phyloP scores from a whole-genome alignment of 2,113 vertebrate genomes.

The Pterocles orientalis region DNA sequence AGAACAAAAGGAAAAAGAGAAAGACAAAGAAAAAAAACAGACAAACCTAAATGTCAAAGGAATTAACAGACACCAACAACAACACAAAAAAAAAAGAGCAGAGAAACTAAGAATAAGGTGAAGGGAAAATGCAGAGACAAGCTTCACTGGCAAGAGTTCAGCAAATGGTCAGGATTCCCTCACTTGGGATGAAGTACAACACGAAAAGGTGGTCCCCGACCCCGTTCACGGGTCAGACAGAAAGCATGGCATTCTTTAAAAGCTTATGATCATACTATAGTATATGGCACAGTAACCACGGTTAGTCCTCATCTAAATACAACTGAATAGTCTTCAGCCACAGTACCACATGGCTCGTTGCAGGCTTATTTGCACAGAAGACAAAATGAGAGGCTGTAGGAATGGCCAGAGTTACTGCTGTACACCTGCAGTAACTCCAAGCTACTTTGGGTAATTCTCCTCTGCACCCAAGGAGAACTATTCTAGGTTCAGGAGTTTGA shows the following conservation, averaged over 20 bases:
- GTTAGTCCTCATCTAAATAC: no score
- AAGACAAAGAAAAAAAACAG: not conserved
- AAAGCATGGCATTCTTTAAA: not conserved
- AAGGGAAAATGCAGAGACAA: not conserved
- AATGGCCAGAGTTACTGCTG: not conserved
- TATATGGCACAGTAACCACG: not conserved
- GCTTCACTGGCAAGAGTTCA: not conserved
- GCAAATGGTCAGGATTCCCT: not conserved
- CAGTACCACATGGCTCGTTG: rapidly evolving
- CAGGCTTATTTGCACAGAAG: not conserved
- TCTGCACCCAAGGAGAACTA: not conserved
- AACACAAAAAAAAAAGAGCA: not conserved
- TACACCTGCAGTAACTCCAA: not conserved
- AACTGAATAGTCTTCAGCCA: not conserved
- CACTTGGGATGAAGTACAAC: not conserved
- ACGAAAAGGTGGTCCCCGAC: not conserved
- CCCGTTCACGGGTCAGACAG: not conserved
- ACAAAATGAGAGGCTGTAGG: not conserved
- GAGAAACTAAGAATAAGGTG: not conserved
- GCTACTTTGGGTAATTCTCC: not conserved
- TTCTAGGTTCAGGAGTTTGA: not conserved
- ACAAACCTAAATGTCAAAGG: not conserved
- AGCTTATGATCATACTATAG: not conserved
- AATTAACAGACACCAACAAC: not conserved
- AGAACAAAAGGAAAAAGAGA: not conserved